Base-by-base conservation (phyloP, 2,888 invertebrate genomes). In the Lobophora halterata region DNA sequence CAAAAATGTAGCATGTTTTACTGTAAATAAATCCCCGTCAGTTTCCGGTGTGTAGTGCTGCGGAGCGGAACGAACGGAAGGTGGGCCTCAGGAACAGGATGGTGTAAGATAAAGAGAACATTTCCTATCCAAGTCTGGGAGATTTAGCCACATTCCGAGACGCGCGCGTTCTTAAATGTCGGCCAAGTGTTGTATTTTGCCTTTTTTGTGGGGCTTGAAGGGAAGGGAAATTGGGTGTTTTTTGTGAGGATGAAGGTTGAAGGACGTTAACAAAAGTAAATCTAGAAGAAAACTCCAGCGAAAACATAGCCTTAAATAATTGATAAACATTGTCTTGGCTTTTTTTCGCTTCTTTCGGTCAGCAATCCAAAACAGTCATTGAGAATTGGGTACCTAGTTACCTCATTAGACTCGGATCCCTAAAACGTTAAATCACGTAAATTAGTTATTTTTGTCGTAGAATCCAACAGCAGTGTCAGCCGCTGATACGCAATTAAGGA, bases 21-120 rank as follows among this genome's bases (percentile, higher is more conserved):
- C 75, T 71, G 62, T 67, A 71, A 76, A 76, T 74, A 82, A 80
- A 80, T 77, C 74, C 67, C 70, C 60, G 65, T 66, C 71, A 65
- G 72, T 74, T 53, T 79, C 79, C 78, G 76, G 68, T 74, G 73
- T 76, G 75, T 71, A 71, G 73, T 66, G 74, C 73, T 68, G 59
- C 65, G 70, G 53, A 53, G 71, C 72, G 82, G 73, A 79, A 79
- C 64, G 69, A 68, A 65, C 79, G 81, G 85, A 80, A 82, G 79
- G 73, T 76, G 64, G 68, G 73, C 66, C 74, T 81, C 75, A 82
- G 82, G 80, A 83, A 73, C 42, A 75, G 82, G 81, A 83, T 83
- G 81, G 81, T 80, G 76, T 80, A 83, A 85, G 86, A 87, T 85
- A 85, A 83, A 85, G 85, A 76, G 83, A 83, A 83, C 82, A 83